These are phyloP conservation scores for Cossypha polioptera DNA, from an alignment of 2,797 vertebrate species.

Conservation along the genomic window DNA sequence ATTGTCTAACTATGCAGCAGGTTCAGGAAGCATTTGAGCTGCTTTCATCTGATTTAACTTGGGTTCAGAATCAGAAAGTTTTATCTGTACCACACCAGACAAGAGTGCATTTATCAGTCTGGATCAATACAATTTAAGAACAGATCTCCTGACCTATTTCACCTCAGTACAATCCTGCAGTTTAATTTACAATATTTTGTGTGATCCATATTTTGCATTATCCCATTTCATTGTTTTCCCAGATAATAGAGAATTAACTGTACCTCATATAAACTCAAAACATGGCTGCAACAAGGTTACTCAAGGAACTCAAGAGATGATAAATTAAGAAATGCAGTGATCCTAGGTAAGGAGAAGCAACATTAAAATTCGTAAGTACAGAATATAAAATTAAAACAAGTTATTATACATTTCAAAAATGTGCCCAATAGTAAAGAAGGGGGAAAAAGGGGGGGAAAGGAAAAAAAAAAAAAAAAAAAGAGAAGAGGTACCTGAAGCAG, in stretches of 20 bases:
- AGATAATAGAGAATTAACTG: constrained; percentile 65
- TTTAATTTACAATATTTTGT: neutral
- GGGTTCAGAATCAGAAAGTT: neutral
- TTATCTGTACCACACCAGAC: neutral
- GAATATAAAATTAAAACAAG: constrained; percentile 37
- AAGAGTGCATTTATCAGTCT: neutral
- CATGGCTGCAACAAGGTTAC: constrained; percentile 68
- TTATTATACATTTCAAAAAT: constrained; percentile 32
- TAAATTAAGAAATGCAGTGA: constrained; percentile 69
- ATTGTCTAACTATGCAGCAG: neutral
- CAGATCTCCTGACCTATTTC: neutral
- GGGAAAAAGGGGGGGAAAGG: neutral
- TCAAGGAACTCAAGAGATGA: constrained; percentile 65
- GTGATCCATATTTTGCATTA: constrained; percentile 32
- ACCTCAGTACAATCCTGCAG: neutral
- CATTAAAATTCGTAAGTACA: constrained; percentile 24
- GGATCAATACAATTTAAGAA: neutral
- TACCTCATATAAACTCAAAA: constrained; percentile 67
- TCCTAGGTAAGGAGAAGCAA: constrained; percentile 61
- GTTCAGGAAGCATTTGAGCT: neutral
- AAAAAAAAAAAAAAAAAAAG: too few relatives aligned
- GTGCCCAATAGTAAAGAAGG: neutral
- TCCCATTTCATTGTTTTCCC: constrained; percentile 55
- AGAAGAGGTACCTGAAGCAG: neutral
- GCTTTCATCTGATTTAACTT: neutral